These are phyloP conservation scores for Cephalopterus ornatus DNA, from an alignment of 2,113 vertebrate species.

Conservation along the genomic window DNA sequence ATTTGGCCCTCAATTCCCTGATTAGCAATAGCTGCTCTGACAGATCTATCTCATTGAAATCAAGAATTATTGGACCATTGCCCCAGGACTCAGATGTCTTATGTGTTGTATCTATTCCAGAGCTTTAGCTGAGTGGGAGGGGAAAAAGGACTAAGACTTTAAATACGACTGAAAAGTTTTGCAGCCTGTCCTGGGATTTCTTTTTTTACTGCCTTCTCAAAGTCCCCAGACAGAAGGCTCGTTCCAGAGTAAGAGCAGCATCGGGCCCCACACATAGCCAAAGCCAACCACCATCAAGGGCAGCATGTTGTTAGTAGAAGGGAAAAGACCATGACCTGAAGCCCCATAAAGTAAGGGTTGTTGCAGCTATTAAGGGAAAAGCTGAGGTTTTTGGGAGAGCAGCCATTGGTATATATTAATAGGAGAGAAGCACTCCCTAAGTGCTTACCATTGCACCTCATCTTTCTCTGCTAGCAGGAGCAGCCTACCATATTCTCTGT, in stretches of 20 bases:
- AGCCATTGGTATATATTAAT: neutral
- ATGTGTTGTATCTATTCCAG: neutral
- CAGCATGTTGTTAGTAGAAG: neutral
- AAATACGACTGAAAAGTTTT: neutral
- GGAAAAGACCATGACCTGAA: neutral
- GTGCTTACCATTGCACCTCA: neutral
- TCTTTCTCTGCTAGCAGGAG: neutral
- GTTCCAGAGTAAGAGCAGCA: neutral
- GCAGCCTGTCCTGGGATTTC: neutral
- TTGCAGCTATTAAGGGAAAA: neutral
- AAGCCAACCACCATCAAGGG: neutral
- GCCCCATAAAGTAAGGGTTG: neutral
- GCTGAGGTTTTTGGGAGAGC: neutral
- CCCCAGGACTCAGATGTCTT: fast-evolving
- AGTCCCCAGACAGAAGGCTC: neutral
- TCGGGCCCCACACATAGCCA: too few species aligned
- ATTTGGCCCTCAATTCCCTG: neutral
- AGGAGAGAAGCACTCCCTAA: neutral
- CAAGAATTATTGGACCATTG: neutral
- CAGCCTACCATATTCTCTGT: neutral
- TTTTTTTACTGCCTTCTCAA: neutral
- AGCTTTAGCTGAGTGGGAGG: neutral
- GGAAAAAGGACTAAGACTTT: neutral
- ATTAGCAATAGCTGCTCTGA: neutral
- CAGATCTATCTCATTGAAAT: neutral